Base-by-base conservation (phyloP, 1,140 invertebrate species). In the Euura lappo region DNA sequence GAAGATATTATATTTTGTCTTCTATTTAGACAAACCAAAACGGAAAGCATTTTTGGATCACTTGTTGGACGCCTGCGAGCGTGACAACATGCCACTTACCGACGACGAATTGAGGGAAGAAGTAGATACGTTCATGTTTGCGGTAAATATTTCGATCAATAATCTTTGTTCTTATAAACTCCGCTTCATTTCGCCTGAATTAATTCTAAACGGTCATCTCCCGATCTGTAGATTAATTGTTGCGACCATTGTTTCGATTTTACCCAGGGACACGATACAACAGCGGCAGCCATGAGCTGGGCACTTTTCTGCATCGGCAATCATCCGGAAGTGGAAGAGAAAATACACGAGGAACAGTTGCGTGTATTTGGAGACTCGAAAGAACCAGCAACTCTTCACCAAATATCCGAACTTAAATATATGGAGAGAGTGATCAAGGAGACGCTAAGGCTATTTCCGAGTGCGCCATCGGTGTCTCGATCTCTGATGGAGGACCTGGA, bases 121-220 rank as follows among this genome's bases (percentile, higher is more conserved):
- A 87, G 92, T 94, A 0, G 91, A 94, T 74, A 94, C 93, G 0
- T 94, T 94, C 79, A 93, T 94, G 91, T 94, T 95, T 87, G 92
- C 90, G 85, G 94, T 94, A 75, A 80, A 78, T 81, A 60, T n/a
- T 71, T 70, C 13, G 44, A 13, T 73, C 42, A 70, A 71, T 28
- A 65, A 7, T 51, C 8, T 6, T 6, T 11, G 51, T 11, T 3
- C 6, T 60, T n/a, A 0, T 60, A 60, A 60, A 11, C 8, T 3
- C 6, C 10, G 51, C 8, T 60, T 3, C 5, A 60, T n/a, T n/a
- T 8, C 51, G 13, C 51, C 3, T 11, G 3, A 3, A 0, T 6
- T 11, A 3, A 60, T 3, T n/a, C 13, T 60, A 60, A 60, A 60
- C 51, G 13, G 10, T 8, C 51, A 6, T 11, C 3, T 6, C 13